phyloP scores from a whole-genome alignment of 2,113 vertebrate species.

The Coturnix japonica region DNA sequence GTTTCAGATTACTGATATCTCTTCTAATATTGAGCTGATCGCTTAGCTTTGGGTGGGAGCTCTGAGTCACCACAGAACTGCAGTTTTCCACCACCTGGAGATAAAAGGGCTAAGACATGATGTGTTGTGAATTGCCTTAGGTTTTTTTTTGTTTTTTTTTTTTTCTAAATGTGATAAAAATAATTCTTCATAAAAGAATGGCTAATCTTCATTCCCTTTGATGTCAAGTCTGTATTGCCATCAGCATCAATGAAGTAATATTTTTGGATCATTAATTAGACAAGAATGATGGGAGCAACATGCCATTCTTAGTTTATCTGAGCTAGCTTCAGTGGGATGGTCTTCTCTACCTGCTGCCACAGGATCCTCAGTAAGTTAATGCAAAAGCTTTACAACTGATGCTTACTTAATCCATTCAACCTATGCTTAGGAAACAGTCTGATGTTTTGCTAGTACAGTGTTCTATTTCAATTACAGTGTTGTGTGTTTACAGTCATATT shows the following conservation, averaged over 20 bases:
- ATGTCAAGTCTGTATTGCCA: background rate
- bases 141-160: background rate
- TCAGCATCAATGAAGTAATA: background rate
- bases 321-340: background rate
- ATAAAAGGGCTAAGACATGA: background rate
- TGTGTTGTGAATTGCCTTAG: background rate
- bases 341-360: background rate
- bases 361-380: background rate
- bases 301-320: background rate
- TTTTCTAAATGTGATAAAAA: slow-evolving; percentile 6
- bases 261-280: slow-evolving; percentile 31
- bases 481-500: slow-evolving; percentile 44
- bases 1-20: background rate
- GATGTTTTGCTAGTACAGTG: slow-evolving; percentile 55
- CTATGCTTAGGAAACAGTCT: background rate
- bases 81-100: background rate
- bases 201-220: background rate
- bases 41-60: background rate
- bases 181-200: background rate
- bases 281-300: background rate
- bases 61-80: background rate
- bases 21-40: background rate
- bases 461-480: slow-evolving; percentile 44
- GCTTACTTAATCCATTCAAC: slow-evolving; percentile 26
- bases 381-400: slow-evolving; percentile 12